These are phyloP conservation scores for Anolis sagrei DNA, from an alignment of 2,113 vertebrate species.

Conservation along the genomic window DNA sequence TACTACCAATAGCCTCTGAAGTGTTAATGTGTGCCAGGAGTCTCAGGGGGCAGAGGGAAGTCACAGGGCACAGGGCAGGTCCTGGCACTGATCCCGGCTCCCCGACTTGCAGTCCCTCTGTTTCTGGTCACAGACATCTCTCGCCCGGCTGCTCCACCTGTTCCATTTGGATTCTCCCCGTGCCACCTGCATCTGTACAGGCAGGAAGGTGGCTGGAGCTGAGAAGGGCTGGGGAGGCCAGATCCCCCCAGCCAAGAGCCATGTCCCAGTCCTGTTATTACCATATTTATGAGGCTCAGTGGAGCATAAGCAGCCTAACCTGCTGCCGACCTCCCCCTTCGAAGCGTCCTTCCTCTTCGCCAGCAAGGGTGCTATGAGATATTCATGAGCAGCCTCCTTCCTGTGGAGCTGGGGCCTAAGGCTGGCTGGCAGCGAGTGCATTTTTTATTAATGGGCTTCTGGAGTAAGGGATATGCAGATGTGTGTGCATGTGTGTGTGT, in stretches of 20 bases:
- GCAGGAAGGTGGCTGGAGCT: not conserved
- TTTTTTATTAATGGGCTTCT: conserved; percentile 33
- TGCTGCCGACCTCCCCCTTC: conserved; percentile 32
- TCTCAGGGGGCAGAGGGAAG: not conserved
- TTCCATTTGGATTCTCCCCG: conserved; percentile 16
- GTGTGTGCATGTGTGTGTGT: conserved; percentile 7
- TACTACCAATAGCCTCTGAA: not conserved
- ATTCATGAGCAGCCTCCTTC: conserved; percentile 32
- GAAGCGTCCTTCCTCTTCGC: conserved; percentile 15
- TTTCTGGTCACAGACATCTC: too few relatives aligned
- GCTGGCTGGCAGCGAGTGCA: conserved; percentile 22
- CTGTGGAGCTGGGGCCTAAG: conserved; percentile 26
- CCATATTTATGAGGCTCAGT: conserved; percentile 38
- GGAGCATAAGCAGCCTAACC: conserved; percentile 26
- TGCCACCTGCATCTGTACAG: not conserved
- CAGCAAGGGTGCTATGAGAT: conserved; percentile 41
- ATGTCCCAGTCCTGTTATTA: conserved; percentile 25
- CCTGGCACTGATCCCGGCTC: not conserved
- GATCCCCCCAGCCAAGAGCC: conserved; percentile 1
- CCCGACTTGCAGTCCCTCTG: not conserved
- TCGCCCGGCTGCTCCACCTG: not conserved
- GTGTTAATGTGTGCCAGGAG: not conserved
- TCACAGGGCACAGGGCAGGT: not conserved
- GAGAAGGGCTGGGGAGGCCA: not conserved
- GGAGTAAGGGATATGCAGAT: conserved; percentile 16